Base-by-base conservation (phyloP, 2,888 invertebrate genomes). In the Empis stercorea region DNA sequence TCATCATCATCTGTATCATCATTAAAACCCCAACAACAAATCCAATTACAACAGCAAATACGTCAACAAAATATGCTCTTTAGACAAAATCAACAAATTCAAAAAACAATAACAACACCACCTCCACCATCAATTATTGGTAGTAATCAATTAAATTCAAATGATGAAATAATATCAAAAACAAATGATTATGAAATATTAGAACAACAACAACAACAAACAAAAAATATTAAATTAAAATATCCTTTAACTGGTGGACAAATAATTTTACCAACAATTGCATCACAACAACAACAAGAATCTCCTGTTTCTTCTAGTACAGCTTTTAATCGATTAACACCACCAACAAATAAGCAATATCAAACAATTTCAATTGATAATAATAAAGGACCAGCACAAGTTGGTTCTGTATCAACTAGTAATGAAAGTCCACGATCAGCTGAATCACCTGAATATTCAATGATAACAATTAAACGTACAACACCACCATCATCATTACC, bases 371-470 rank as follows among this genome's bases (percentile, higher is more conserved):
- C 56, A 2, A 56, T 55, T 16, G 54, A 47, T 20, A 38, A 48
- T 56, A 75, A 75, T 27, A 75, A 83, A 56, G 76, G 76, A 1
- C 87, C 87, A 0, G 86, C 87, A 50, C 87, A 88, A 63, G 87
- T 86, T 6, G 87, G 87, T 1, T 82, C 87, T 1, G 84, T 88
- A 10, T 87, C 87, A 55, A 87, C 87, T 0, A 87, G 87, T 62
- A 81, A 85, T 57, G 84, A 84, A 36, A 82, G 85, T 42, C 81
- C 84, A 0, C 80, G 80, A 51, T 71, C 79, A 3, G 77, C 78
- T 0, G 62, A 62, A 11, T 61, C 63, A 0, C 41, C 60, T 9
- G 67, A 65, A 14, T 55, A 56, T 7, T 80, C 84, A 10, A 13
- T 47, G 34, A 5, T 51, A 48, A 13, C 48, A 41, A 23, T 39